phyloP scores from a whole-genome alignment of 2,888 invertebrate genomes.

The Sepiola atlantica region DNA sequence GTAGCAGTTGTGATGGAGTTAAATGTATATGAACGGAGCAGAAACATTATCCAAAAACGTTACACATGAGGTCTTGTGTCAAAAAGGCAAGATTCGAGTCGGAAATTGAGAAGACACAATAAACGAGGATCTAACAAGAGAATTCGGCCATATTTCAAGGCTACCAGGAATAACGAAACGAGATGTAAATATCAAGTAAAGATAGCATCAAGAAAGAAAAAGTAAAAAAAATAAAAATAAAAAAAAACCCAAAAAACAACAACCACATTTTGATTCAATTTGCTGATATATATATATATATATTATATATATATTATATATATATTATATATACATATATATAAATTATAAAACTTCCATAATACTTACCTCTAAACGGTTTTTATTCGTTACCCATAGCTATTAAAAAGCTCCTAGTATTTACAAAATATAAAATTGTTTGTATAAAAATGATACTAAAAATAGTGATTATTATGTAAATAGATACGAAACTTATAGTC shows the following conservation, averaged over 20 bases:
- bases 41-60: background rate
- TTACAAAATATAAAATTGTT: background rate
- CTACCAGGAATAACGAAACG: slow-evolving; percentile 11
- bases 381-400: background rate
- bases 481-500: slow-evolving; percentile 32
- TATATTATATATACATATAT: no score
- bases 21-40: background rate
- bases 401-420: background rate
- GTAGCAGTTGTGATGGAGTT: background rate
- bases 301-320: no score
- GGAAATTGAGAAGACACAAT: background rate
- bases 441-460: background rate
- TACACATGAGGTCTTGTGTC: background rate
- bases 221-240: background rate
- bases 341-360: background rate
- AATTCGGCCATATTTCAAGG: slow-evolving; percentile 23
- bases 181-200: background rate
- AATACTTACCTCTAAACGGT: background rate
- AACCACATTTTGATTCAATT: slow-evolving; percentile 1
- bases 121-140: background rate
- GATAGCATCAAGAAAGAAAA: background rate
- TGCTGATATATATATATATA: background rate
- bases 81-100: background rate
- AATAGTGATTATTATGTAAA: slow-evolving; percentile 9
- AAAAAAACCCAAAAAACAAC: background rate